These are phyloP conservation scores for Semicossyphus pulcher DNA, from an alignment of 2,113 vertebrate genomes.

Conservation along the genomic window DNA sequence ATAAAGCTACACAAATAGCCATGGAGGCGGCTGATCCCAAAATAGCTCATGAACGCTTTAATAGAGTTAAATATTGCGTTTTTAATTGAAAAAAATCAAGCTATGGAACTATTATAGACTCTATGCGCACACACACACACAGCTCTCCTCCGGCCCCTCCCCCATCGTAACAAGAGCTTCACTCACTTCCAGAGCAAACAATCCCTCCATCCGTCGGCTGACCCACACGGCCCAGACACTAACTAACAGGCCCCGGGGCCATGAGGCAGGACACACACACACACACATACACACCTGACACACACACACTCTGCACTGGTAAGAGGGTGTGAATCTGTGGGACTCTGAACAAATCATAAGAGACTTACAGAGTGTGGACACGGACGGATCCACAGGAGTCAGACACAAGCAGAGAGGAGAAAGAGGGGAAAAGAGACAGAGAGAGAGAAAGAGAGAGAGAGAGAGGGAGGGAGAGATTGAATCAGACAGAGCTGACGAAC, in stretches of 20 bases:
- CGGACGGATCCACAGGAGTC: conserved; percentile 29
- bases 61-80: neutral
- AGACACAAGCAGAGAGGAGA: conserved; percentile 18
- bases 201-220: conserved; percentile 56
- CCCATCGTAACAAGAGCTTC: conserved; percentile 62
- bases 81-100: neutral
- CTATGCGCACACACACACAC: conserved; percentile 19
- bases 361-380: conserved; percentile 27
- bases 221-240: conserved; percentile 70
- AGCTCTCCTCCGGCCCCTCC: conserved; percentile 39
- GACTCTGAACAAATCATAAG: conserved; percentile 28
- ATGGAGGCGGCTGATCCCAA: no score
- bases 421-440: neutral
- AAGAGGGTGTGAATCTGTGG: conserved; percentile 50
- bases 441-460: neutral
- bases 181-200: conserved; percentile 66
- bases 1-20: no score
- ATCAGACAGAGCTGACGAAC: conserved; percentile 25
- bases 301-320: conserved; percentile 5
- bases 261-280: conserved; percentile 8
- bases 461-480: conserved; percentile 1
- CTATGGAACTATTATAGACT: neutral
- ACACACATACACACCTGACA: conserved; percentile 39
- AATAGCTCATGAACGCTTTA: no score
- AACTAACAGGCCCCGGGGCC: conserved; percentile 65